phyloP scores from a whole-genome alignment of 2,888 invertebrate species.

The Volucella bombylans region DNA sequence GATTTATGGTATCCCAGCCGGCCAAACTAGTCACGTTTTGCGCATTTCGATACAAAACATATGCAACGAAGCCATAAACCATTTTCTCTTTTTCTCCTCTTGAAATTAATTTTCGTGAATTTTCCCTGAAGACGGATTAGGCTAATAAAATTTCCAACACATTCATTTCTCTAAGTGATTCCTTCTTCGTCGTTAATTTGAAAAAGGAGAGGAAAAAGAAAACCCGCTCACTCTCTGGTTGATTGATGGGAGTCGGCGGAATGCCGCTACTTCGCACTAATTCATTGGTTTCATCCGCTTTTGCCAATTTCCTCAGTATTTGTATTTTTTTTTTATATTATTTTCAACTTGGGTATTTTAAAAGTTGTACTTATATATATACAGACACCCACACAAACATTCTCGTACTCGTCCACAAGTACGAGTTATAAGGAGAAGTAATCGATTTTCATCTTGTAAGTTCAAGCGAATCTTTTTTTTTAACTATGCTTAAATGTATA shows the following conservation, averaged over 20 bases:
- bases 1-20: conserved; percentile 56
- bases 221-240: conserved; percentile 63
- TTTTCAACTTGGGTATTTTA: conserved; percentile 22
- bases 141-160: conserved; percentile 70
- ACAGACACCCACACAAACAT: too few relatives aligned
- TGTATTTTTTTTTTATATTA: conserved; percentile 13
- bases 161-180: conserved; percentile 72
- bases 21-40: conserved; percentile 62
- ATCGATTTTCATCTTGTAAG: conserved; percentile 56
- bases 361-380: conserved; percentile 16
- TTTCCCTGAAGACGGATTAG: conserved; percentile 65
- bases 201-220: conserved; percentile 63
- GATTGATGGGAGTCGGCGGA: conserved; percentile 70
- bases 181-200: conserved; percentile 64
- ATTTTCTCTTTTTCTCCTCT: conserved; percentile 52
- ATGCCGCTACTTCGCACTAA: conserved; percentile 62
- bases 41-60: conserved; percentile 63
- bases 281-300: conserved; percentile 68
- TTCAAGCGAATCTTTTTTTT: conserved; percentile 8
- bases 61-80: conserved; percentile 60
- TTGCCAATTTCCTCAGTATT: conserved; percentile 58
- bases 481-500: conserved; percentile 27
- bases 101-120: conserved; percentile 68
- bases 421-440: conserved; percentile 5
- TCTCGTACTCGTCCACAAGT: too few relatives aligned